Conservation (phyloP, 2,797 vertebrate species). For the Anas capensis region DNA sequence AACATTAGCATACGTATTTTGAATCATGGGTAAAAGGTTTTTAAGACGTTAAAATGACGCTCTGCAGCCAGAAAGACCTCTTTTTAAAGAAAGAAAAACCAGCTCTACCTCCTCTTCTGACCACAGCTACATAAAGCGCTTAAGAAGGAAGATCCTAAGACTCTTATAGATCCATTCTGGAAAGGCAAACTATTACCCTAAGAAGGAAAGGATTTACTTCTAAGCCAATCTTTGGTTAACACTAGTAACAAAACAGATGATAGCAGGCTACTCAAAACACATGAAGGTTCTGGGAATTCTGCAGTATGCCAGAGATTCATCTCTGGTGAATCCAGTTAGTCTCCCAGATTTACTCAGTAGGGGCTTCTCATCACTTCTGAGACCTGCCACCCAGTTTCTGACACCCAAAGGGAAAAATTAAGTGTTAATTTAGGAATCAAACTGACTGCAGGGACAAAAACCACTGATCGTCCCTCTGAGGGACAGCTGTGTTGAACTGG, state of each 20-base stretch:
- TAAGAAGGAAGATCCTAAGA: neutral
- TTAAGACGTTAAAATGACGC: neutral
- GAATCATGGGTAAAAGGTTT: neutral
- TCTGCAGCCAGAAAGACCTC: neutral
- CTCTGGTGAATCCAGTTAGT: neutral
- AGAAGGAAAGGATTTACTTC: neutral
- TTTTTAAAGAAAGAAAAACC: neutral
- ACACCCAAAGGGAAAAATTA: neutral
- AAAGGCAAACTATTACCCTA: neutral
- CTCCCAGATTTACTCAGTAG: neutral
- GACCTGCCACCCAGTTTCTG: rapidly evolving
- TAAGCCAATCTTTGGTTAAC: neutral
- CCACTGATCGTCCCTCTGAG: neutral
- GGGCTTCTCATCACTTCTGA: neutral
- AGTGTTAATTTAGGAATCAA: neutral
- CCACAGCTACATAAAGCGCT: neutral
- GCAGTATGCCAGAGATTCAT: neutral
- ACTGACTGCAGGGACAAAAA: neutral
- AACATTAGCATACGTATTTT: neutral
- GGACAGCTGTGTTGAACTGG: neutral
- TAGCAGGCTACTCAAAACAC: neutral
- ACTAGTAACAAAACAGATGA: neutral
- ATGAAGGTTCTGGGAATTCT: neutral
- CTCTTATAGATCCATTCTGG: neutral
- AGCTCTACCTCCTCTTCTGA: neutral